Evolutionary conservation across 2,888 invertebrate species (phyloP), one percentile per base, ranked within the genome.

Genomic region (Parnassius glacialis): DNA sequence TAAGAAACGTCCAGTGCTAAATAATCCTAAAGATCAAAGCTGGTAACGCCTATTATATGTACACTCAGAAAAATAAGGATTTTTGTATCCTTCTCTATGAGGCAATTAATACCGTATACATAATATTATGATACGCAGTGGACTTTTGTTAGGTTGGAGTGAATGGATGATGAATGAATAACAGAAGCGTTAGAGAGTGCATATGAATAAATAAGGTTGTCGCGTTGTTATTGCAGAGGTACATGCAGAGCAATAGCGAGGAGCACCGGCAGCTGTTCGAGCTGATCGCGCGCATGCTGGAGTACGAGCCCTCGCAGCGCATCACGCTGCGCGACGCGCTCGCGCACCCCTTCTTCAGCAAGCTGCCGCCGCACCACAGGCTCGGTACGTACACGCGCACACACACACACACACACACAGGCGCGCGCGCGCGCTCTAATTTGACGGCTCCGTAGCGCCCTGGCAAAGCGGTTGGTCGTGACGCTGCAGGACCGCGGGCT

Each of bases 241-340:
- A 98, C 89, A 94, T 97, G 85, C 93, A 95, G 80, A 94, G 93
- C 76, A 97, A 97, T 74, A 96, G 96, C 74, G 95, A 96, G 71
- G 99, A 99, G 78, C 97, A 99, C 86, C 94, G 96, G 68, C 95
- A 97, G 82, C 92, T 99, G 78, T 99, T 99, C 87, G 98, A 99
- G 84, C 93, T 99, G 80, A 95, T 99, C 74, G 94, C 96, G 76
- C 95, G 95, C 85, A 99, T 99, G 99, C 92, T 99, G 83, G 98
- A 98, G 75, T 99, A 99, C 89, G 98, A 99, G 84, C 99, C 99
- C 42, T 93, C 95, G 66, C 96, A 97, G 79, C 94, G 99, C 67
- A 95, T 99, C 78, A 95, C 96, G 73, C 93, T 99, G 74, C 92
- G 93, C 70, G 98, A 99, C 75, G 97, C 98, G 13, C 91, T 99